Conservation (phyloP, 2,888 invertebrate genomes). For the Carcina quercana region DNA sequence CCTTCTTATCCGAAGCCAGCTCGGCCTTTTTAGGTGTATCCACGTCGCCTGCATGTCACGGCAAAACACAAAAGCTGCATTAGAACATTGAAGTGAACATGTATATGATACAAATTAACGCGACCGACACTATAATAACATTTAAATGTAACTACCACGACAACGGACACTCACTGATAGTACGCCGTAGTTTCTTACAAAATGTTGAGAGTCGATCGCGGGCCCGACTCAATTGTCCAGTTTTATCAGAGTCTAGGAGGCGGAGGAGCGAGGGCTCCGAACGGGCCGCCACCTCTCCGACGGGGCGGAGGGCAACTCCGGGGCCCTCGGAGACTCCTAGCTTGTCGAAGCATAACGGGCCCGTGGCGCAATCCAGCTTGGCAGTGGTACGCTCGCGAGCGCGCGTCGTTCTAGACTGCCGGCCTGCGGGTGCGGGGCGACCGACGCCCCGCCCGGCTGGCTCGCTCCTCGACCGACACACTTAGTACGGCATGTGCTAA, state of each 20-base stretch:
- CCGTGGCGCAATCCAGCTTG: constrained; percentile 69
- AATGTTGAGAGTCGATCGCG: constrained; percentile 62
- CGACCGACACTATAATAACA: constrained; percentile 12
- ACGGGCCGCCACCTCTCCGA: constrained; percentile 51
- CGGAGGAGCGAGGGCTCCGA: constrained; percentile 61
- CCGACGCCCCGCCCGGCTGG: constrained; percentile 38
- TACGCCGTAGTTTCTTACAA: constrained; percentile 68
- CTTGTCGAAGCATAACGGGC: constrained; percentile 70
- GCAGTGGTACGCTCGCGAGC: constrained; percentile 59
- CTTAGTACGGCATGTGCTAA: constrained; percentile 42
- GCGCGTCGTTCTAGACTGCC: constrained; percentile 60
- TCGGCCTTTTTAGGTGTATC: constrained; percentile 69
- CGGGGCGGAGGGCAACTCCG: constrained; percentile 49
- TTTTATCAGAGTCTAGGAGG: constrained; percentile 59
- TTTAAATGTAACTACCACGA: constrained; percentile 1
- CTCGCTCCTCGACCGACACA: constrained; percentile 35
- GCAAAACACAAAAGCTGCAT: constrained; percentile 71
- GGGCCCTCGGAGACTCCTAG: constrained; percentile 58
- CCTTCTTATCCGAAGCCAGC: constrained; percentile 67
- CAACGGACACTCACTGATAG: constrained; percentile 59
- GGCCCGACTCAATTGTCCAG: constrained; percentile 59
- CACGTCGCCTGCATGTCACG: constrained; percentile 67
- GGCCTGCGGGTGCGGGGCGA: constrained; percentile 29
- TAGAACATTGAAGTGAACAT: constrained; percentile 57
- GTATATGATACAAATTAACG: constrained; percentile 24